Evolutionary conservation across 2,797 vertebrate species (phyloP), one percentile per base, ranked within the genome.

Genomic region (Pseudochaenichthys georgianus): DNA sequence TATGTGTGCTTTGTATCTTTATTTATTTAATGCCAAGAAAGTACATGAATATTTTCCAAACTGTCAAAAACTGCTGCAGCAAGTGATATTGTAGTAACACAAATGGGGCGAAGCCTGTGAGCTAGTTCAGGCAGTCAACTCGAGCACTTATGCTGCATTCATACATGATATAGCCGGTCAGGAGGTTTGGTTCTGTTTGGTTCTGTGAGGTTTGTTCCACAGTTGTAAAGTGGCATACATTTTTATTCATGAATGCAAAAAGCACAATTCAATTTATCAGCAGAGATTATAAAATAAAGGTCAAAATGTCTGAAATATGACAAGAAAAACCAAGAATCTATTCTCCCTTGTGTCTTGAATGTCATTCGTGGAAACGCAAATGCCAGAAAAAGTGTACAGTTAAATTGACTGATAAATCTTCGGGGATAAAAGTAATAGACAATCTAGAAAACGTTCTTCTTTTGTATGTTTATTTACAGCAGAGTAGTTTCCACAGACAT

Each of bases 381-480:
- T 81, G 54, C 10, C 51, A 66, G 45, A 19, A 70, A 73, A 76
- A 60, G 31, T 38, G 34, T 1, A 38, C 47, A 12, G 48, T 46
- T 62, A 42, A 70, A 28, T 28, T 28, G 28, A 28, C 4, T 28
- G 28, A 28, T 28, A 28, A 28, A 28, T 28, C 28, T 28, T 28
- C 5, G 28, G 28, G 28, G 28, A 28, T 4, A 28, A 5, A 28
- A 5, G 28, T 28, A 28, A 28, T 28, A 28, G 28, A 28, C 28
- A 28, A 28, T 28, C 28, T 28, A 28, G 28, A 28, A 4, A 28
- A 4, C 41, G 73, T 80, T 80, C 31, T 67, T 78, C 19, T 81
- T 74, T 79, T 89, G 78, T 55, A 92, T 82, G 70, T 92, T 93
- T 95, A 94, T 94, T 95, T 95, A 95, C 93, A 95, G 86, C 89